Conservation (phyloP, 2,888 invertebrate genomes). For the Uloborus plumipes region DNA sequence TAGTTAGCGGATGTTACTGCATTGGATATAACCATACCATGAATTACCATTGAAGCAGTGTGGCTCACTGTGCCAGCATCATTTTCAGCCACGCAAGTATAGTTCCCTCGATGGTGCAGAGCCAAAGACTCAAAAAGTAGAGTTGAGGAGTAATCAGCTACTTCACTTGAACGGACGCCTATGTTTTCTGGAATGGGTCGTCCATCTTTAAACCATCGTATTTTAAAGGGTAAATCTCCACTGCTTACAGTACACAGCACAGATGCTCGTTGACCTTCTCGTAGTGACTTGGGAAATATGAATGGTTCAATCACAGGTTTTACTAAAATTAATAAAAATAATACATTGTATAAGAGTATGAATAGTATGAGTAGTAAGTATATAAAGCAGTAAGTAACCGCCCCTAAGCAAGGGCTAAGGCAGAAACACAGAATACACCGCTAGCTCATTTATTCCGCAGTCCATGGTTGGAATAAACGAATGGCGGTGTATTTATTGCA, state of each 20-base stretch:
- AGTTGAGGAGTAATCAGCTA: slow-evolving; percentile 69
- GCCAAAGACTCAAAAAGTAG: slow-evolving; percentile 70
- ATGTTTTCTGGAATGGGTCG: slow-evolving; percentile 43
- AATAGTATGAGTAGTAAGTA: too few species aligned
- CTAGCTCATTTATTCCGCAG: too few species aligned
- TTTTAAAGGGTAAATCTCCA: slow-evolving; percentile 68
- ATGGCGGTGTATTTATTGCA: too few species aligned
- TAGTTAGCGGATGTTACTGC: slow-evolving; percentile 43
- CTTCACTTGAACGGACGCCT: slow-evolving; percentile 63
- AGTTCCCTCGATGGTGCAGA: slow-evolving; percentile 69
- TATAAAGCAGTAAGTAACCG: too few species aligned
- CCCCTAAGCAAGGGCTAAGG: too few species aligned
- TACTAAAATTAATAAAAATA: slow-evolving; percentile 68
- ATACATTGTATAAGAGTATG: too few species aligned
- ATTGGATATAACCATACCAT: slow-evolving; percentile 65
- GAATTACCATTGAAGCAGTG: slow-evolving; percentile 69
- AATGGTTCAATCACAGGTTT: slow-evolving; percentile 78
- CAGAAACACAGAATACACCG: too few species aligned
- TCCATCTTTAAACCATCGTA: slow-evolving; percentile 66
- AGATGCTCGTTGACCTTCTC: slow-evolving; percentile 71
- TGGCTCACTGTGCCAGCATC: slow-evolving; percentile 69
- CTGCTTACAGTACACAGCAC: slow-evolving; percentile 71
- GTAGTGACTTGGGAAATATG: slow-evolving; percentile 70
- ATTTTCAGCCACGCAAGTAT: slow-evolving; percentile 70
- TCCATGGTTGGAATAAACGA: too few species aligned